Conservation (phyloP, 2,888 invertebrate species). For the Eustalomyia histrio region DNA sequence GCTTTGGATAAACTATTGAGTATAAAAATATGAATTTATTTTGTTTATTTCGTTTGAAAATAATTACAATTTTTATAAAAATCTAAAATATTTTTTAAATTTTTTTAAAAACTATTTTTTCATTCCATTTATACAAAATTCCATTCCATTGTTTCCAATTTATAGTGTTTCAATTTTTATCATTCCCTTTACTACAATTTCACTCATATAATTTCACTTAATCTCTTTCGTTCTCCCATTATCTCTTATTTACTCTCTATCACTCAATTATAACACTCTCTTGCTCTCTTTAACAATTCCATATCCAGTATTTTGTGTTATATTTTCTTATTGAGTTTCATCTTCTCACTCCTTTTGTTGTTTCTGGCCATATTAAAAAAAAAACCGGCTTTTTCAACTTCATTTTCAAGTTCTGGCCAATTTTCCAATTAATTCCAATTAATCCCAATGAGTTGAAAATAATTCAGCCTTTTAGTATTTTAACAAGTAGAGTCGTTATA, state of each 20-base stretch:
- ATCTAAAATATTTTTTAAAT: too few species aligned
- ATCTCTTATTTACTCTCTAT: constrained; percentile 16
- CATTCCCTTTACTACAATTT: not conserved
- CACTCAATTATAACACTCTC: constrained; percentile 16
- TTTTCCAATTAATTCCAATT: constrained; percentile 67
- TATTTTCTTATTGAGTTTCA: constrained; percentile 6
- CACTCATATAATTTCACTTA: not conserved
- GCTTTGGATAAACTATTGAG: too few species aligned
- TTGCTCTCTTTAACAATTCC: constrained; percentile 7
- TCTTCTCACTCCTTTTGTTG: constrained; percentile 27
- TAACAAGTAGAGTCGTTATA: constrained; percentile 20
- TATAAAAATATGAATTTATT: too few species aligned
- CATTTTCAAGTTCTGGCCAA: constrained; percentile 64
- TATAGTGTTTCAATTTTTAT: not conserved
- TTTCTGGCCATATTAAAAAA: constrained; percentile 44
- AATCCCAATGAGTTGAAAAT: constrained; percentile 63
- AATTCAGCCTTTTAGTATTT: constrained; percentile 48
- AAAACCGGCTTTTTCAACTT: constrained; percentile 61
- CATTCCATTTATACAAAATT: too few species aligned
- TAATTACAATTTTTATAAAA: too few species aligned
- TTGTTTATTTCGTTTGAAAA: too few species aligned
- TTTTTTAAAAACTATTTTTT: too few species aligned
- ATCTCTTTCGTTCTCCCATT: constrained; percentile 9
- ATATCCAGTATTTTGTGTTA: constrained; percentile 20
- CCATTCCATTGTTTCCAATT: not conserved